Conservation (phyloP, 2,797 vertebrate genomes). For the Crypturellus tataupa region DNA sequence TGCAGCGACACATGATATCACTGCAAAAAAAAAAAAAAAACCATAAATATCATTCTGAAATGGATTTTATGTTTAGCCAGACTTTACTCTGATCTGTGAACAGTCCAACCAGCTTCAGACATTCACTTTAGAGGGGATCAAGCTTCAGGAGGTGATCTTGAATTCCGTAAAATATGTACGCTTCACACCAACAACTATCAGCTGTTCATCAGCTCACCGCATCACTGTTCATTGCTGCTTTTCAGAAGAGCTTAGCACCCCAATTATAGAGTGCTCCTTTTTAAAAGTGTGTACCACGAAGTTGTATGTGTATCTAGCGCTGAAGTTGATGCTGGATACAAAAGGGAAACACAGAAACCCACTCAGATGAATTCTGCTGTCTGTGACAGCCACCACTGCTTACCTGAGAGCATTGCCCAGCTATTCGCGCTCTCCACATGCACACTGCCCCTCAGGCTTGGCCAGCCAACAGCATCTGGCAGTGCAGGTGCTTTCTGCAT, state of each 20-base stretch:
- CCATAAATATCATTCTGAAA: background rate
- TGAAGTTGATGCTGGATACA: background rate
- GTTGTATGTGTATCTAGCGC: background rate
- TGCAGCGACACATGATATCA: too few relatives aligned
- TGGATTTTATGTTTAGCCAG: background rate
- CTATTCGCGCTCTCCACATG: background rate
- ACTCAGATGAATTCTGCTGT: background rate
- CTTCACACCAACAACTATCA: background rate
- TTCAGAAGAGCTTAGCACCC: too few relatives aligned
- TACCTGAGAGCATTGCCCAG: rapidly evolving
- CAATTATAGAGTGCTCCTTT: background rate
- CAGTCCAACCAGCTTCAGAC: background rate
- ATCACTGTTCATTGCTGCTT: background rate
- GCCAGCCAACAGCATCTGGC: background rate
- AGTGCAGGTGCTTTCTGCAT: background rate
- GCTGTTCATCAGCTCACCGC: background rate
- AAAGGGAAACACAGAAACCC: background rate
- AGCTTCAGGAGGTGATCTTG: background rate
- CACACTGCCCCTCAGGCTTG: background rate
- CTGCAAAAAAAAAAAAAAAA: background rate
- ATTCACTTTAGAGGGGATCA: background rate
- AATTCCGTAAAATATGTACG: background rate
- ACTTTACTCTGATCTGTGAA: background rate
- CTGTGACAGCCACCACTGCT: rapidly evolving
- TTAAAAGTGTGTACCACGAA: background rate